These are phyloP conservation scores for Drosophila pseudotalamancana DNA, from an alignment of 2,888 invertebrate species.

Conservation along the genomic window DNA sequence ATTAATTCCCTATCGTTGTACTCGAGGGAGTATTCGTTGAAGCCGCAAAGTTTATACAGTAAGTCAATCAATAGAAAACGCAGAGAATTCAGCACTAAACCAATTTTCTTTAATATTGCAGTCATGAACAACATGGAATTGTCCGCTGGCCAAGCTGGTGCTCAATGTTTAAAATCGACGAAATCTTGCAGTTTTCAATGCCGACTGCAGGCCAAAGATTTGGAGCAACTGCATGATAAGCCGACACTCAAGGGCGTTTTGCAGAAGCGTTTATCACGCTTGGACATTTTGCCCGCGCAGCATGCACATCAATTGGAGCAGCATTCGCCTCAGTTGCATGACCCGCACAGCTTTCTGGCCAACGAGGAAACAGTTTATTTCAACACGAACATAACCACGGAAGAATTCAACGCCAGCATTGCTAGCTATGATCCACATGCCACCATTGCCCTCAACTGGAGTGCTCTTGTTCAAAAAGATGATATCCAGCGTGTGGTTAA, in stretches of 20 bases:
- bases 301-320: slow-evolving; percentile 61
- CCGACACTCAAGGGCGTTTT: slow-evolving; percentile 50
- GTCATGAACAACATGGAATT: slow-evolving; percentile 83
- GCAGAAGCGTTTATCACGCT: slow-evolving; percentile 71
- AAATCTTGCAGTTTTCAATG: slow-evolving; percentile 83
- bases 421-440: slow-evolving; percentile 80
- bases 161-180: slow-evolving; percentile 79
- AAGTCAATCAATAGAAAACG: slow-evolving; percentile 38
- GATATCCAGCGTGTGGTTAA: slow-evolving; percentile 63
- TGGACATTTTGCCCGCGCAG: slow-evolving; percentile 71
- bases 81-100: neutral
- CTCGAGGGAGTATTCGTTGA: slow-evolving; percentile 80
- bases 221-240: slow-evolving; percentile 29
- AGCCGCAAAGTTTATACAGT: slow-evolving; percentile 78
- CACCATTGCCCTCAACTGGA: slow-evolving; percentile 82
- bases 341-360: slow-evolving; percentile 81
- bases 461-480: slow-evolving; percentile 75
- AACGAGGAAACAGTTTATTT: slow-evolving; percentile 83
- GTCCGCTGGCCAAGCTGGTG: slow-evolving; percentile 73
- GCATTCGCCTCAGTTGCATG: slow-evolving; percentile 70
- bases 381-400: slow-evolving; percentile 78
- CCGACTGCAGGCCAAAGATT: slow-evolving; percentile 59
- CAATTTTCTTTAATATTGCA: slow-evolving; percentile 19
- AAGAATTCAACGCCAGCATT: slow-evolving; percentile 83
- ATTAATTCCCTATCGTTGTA: slow-evolving; percentile 80